Base-by-base conservation (phyloP, 2,113 vertebrate species). In the Periophthalmus modestus region DNA sequence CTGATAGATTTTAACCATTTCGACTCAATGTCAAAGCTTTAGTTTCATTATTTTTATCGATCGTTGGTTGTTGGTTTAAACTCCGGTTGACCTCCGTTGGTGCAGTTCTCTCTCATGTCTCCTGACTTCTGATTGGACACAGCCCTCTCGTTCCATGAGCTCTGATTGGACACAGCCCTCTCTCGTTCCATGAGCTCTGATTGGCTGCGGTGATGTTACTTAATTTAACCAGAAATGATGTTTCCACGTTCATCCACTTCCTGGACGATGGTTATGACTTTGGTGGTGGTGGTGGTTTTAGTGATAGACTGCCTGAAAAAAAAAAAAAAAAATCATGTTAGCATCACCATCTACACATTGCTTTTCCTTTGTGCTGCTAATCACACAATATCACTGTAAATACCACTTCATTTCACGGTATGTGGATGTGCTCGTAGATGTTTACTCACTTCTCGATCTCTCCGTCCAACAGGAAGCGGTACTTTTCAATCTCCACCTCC, bases 401-500 rank as follows among this genome's bases (percentile, higher is more conserved):
- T n/a, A 28, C 28, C 28, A 28, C 28, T 28, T 28, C 1, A 28
- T 28, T 28, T 28, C 1, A 28, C 3, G 28, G 28, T n/a, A n/a
- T n/a, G n/a, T 28, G 28, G 28, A 28, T 28, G 28, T 28, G 28
- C 28, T 28, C n/a, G 3, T 28, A 28, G 28, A 1, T 28, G 28
- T 28, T 28, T 12, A 16, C 68, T 28, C 70, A 90, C 88, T 68
- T 78, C 46, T 36, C 16, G 0, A 2, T 85, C 87, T 2, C 94
- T 87, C 81, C 89, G 2, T 95, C 94, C 83, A 96, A 87, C 81
- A 96, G 93, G 71, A 89, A 90, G 55, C 85, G 88, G 91, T 96
- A 96, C 72, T 94, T 95, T 0, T 93, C 79, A 36, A 96, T 96
- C 89, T 96, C 95, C 89, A 94, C 80, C 87, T 97, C 95, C 90